Evolutionary conservation across 2,113 vertebrate genomes (phyloP).

Genomic region (Paramormyrops kingsleyae): DNA sequence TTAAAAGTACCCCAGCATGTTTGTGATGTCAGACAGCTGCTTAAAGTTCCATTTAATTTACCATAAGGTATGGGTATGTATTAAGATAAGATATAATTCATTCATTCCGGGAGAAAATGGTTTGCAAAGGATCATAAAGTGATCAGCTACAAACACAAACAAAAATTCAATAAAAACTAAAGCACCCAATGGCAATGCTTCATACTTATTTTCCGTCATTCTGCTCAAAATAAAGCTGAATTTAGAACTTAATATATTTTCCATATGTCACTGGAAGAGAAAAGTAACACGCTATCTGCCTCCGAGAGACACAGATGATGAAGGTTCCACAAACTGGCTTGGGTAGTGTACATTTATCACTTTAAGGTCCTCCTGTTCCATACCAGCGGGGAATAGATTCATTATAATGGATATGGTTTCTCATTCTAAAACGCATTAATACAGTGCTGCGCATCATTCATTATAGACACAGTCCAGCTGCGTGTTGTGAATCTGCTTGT

Average conservation of each 20-base stretch:
- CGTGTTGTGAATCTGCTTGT: not conserved
- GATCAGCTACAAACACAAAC: not conserved
- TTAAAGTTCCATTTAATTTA: not conserved
- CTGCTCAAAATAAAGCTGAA: not conserved
- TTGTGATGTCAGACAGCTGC: not conserved
- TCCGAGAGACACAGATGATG: not conserved
- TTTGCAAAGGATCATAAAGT: not conserved
- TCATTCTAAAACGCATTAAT: not conserved
- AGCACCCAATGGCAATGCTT: not conserved
- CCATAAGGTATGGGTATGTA: not conserved
- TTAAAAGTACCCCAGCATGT: not conserved
- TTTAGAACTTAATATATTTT: not conserved
- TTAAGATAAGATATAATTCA: not conserved
- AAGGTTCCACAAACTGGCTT: not conserved
- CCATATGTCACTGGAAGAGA: not conserved
- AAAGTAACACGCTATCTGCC: not conserved
- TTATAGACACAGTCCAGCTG: constrained; percentile 1
- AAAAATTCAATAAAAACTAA: not conserved
- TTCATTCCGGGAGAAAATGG: not conserved
- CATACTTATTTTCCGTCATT: not conserved
- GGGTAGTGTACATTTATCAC: constrained; percentile 1
- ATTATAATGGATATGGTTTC: constrained; percentile 13
- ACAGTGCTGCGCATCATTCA: not conserved
- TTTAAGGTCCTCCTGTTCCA: not conserved
- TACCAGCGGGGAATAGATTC: not conserved